Conservation (phyloP, 2,888 invertebrate species). For the Cosmopolites sordidus region DNA sequence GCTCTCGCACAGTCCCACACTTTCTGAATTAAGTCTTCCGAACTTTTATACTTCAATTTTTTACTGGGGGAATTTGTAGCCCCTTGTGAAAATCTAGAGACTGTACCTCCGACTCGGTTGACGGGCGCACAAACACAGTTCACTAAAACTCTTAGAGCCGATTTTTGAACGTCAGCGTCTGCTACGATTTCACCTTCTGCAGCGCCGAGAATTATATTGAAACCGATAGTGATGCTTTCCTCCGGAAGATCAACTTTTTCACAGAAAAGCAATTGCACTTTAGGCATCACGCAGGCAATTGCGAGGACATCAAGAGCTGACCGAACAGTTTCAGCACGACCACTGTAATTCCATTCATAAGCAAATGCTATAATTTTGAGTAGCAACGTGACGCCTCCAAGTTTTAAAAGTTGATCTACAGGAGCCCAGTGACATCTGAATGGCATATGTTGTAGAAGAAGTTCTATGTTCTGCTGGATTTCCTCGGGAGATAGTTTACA, state of each 20-base stretch:
- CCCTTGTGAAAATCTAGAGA: slow-evolving; percentile 50
- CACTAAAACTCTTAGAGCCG: slow-evolving; percentile 84
- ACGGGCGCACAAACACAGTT: slow-evolving; percentile 93
- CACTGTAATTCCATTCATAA: slow-evolving; percentile 88
- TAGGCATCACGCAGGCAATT: slow-evolving; percentile 85
- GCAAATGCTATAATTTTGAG: slow-evolving; percentile 84
- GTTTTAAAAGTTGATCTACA: slow-evolving; percentile 77
- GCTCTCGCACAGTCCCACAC: slow-evolving; percentile 93
- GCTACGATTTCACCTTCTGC: slow-evolving; percentile 88
- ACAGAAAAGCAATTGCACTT: slow-evolving; percentile 68
- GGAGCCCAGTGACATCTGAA: slow-evolving; percentile 81
- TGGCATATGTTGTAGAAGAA: slow-evolving; percentile 71
- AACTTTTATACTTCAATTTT: slow-evolving; percentile 61
- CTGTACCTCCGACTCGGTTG: slow-evolving; percentile 61
- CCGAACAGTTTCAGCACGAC: slow-evolving; percentile 76
- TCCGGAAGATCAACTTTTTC: slow-evolving; percentile 75
- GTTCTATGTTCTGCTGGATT: slow-evolving; percentile 80
- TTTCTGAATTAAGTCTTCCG: slow-evolving; percentile 69
- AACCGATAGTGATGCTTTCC: slow-evolving; percentile 70
- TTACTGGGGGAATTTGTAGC: slow-evolving; percentile 54
- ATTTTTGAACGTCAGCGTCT: slow-evolving; percentile 88
- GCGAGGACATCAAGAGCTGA: slow-evolving; percentile 83
- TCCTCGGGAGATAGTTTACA: slow-evolving; percentile 71
- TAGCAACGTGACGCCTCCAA: slow-evolving; percentile 78
- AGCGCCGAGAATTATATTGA: slow-evolving; percentile 77